Percentiles rank a stretch among this genome's conserved stretches.
Conservation (phyloP, 2,113 vertebrate species). For the Saccopteryx leptura region DNA sequence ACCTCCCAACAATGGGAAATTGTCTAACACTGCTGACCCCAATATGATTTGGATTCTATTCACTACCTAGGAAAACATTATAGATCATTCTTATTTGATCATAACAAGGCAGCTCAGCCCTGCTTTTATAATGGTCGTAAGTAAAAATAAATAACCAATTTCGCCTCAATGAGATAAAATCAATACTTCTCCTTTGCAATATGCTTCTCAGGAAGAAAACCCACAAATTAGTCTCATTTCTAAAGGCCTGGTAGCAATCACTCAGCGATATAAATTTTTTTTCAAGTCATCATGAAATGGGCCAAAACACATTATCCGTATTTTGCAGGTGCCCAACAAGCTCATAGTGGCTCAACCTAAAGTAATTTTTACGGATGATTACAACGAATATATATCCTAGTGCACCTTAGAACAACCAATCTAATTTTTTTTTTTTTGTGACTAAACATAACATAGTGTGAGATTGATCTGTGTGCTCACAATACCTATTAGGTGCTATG, state of each 20-base stretch:
- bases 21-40: slow-evolving; percentile 71
- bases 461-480: slow-evolving; percentile 83
- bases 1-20: slow-evolving; percentile 37
- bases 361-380: slow-evolving; percentile 66
- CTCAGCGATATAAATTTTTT: slow-evolving; percentile 7
- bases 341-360: slow-evolving; percentile 49
- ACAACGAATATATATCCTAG: slow-evolving; percentile 49
- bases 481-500: slow-evolving; percentile 80
- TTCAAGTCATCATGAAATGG: slow-evolving; percentile 59
- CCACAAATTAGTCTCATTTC: slow-evolving; percentile 64
- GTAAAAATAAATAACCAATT: slow-evolving; percentile 84
- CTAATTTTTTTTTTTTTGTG: slow-evolving; percentile 70
- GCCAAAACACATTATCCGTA: background rate
- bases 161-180: slow-evolving; percentile 80
- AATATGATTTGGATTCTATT: slow-evolving; percentile 66
- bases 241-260: slow-evolving; percentile 69
- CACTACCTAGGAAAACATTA: slow-evolving; percentile 75
- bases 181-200: slow-evolving; percentile 76
- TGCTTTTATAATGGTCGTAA: slow-evolving; percentile 82
- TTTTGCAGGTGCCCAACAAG: slow-evolving; percentile 55
- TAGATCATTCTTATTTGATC: slow-evolving; percentile 81
- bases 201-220: slow-evolving; percentile 67
- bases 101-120: slow-evolving; percentile 60
- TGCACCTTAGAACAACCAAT: slow-evolving; percentile 76
- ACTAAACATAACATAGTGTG: slow-evolving; percentile 74